Conservation (phyloP, 23 tunicate species). For the Styela clava region DNA sequence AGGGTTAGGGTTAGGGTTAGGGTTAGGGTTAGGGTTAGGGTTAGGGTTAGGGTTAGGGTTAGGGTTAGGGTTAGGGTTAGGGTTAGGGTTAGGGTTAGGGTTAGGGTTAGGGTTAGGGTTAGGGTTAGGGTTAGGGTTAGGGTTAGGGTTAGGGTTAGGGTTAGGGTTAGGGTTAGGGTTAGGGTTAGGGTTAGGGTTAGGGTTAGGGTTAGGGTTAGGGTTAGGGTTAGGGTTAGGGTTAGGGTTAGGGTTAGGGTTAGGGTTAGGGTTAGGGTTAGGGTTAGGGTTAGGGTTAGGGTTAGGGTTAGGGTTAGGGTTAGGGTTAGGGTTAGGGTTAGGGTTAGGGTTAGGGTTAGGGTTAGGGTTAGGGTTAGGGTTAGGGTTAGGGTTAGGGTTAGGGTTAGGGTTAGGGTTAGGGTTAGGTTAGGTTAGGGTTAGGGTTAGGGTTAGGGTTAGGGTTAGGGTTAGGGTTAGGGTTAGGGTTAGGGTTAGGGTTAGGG, state of each 20-base stretch:
- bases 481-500: conserved; percentile 29
- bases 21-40: conserved; percentile 75
- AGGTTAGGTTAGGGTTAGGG: no score
- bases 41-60: conserved; percentile 63
- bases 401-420: conserved; percentile 28
- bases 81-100: conserved; percentile 58
- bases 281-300: conserved; percentile 2
- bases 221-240: conserved; percentile 7
- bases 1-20: conserved; percentile 72
- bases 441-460: conserved; percentile 8
- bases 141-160: conserved; percentile 76
- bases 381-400: conserved; percentile 30
- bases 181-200: conserved; percentile 71
- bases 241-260: conserved; percentile 7
- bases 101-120: conserved; percentile 65
- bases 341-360: conserved; percentile 41
- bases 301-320: conserved; percentile 1
- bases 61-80: conserved; percentile 47
- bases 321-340: conserved; percentile 14
- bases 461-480: conserved; percentile 6
- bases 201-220: conserved; percentile 61
- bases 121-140: conserved; percentile 58
- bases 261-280: background rate
- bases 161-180: conserved; percentile 82
- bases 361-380: conserved; percentile 42